Evolutionary conservation across 2,888 invertebrate genomes (phyloP).

Genomic region (Asteroscopus sphinx): DNA sequence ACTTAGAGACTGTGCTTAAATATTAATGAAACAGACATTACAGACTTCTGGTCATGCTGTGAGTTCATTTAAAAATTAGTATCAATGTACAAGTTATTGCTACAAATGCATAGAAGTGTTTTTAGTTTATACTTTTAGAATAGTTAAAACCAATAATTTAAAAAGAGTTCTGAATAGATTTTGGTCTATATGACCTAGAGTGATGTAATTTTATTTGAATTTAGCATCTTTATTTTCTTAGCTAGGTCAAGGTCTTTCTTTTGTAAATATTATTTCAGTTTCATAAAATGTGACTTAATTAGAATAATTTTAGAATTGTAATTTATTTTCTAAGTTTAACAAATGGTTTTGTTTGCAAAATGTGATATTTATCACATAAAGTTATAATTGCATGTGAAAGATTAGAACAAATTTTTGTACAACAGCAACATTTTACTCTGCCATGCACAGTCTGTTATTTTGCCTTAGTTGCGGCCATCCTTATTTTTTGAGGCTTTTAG

Average conservation of each 20-base stretch:
- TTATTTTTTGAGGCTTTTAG: too few species aligned
- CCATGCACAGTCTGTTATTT: too few species aligned
- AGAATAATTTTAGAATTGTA: conserved; percentile 45
- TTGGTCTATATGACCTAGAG: conserved; percentile 24
- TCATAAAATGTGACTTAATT: conserved; percentile 58
- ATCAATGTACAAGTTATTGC: conserved; percentile 29
- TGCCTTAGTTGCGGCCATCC: too few species aligned
- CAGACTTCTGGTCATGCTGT: conserved; percentile 44
- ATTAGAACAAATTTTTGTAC: conserved; percentile 11
- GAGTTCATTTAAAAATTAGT: conserved; percentile 44
- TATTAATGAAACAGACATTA: conserved; percentile 36
- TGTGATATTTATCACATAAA: conserved; percentile 36
- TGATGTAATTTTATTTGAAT: conserved; percentile 47
- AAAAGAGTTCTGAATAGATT: conserved; percentile 40
- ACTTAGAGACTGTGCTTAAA: conserved; percentile 45
- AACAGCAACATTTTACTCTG: conserved; percentile 19
- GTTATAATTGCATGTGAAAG: conserved; percentile 22
- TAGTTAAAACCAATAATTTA: conserved; percentile 27
- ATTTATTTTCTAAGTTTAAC: conserved; percentile 44
- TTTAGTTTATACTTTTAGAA: conserved; percentile 28
- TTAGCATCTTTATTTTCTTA: conserved; percentile 22
- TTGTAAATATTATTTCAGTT: conserved; percentile 60
- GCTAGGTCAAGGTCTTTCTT: conserved; percentile 33
- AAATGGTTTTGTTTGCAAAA: conserved; percentile 24
- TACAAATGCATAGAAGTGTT: conserved; percentile 35